A percentile compares a stretch with the other conserved stretches of the same genome.
Evolutionary conservation across 2,888 invertebrate genomes (phyloP).

Genomic region (Ectropis crepuscularia): DNA sequence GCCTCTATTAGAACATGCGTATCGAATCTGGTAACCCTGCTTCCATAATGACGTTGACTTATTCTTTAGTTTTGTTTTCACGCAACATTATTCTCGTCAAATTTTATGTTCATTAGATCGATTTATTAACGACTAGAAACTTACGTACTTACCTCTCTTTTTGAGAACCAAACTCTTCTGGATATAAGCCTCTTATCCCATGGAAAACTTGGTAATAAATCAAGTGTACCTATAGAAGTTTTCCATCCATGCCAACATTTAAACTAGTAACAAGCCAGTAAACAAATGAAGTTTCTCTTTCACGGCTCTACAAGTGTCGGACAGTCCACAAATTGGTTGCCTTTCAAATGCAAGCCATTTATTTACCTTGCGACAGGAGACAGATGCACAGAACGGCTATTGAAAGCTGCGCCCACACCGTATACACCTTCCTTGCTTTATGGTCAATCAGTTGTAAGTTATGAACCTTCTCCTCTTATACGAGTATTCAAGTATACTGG

Average conservation of each 20-base stretch:
- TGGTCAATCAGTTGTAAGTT: neutral
- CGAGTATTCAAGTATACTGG: too few species aligned
- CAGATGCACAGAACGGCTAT: conserved; percentile 53
- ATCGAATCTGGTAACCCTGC: too few species aligned
- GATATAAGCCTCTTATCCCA: too few species aligned
- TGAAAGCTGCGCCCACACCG: conserved; percentile 53
- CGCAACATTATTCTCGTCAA: too few species aligned
- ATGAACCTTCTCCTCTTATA: neutral
- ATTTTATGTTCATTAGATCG: too few species aligned
- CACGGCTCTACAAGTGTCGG: conserved; percentile 46
- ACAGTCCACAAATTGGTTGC: conserved; percentile 68
- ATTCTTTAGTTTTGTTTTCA: too few species aligned
- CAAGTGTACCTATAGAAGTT: neutral
- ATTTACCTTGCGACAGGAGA: conserved; percentile 59
- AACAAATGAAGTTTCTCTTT: conserved; percentile 61
- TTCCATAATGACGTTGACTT: too few species aligned
- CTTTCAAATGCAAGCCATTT: conserved; percentile 70
- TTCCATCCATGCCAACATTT: conserved; percentile 30
- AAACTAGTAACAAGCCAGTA: conserved; percentile 35
- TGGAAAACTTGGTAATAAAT: too few species aligned
- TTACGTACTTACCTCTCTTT: too few species aligned
- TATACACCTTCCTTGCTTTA: neutral
- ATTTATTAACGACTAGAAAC: too few species aligned
- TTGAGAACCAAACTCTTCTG: too few species aligned
- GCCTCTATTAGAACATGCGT: too few species aligned